Evolutionary conservation across 2,888 invertebrate species (phyloP), one percentile per base, ranked within the genome.

Genomic region (Ophion costatus): DNA sequence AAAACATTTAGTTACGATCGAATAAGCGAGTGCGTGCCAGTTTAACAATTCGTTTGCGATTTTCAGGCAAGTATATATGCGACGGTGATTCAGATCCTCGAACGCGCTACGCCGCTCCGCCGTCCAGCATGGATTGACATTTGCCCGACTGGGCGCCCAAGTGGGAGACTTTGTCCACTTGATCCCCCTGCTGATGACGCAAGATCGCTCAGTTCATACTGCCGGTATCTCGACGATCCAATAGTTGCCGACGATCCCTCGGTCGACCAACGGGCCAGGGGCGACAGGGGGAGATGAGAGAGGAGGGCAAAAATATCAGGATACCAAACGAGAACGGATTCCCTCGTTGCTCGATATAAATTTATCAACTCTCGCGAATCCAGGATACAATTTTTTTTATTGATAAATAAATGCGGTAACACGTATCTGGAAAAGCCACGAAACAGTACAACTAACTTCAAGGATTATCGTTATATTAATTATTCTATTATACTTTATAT

Each of bases 21-120:
- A 17, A 51, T 5, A 17, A 51, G 2, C 14, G 17, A 51, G 14
- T 45, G 14, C 45, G 11, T 14, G 4, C 17, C 17, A 5, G 4
- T 2, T 4, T 14, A 51, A 51, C 17, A 51, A 17, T 5, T 51
- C 4, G 17, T 11, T 51, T 51, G 17, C 51, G 14, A 2, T 64
- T 33, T 64, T 20, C 88, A 96, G 96, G 96, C 85, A 97, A 97
- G 95, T 97, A 97, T 92, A 97, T 97, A 90, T 97, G 97, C 94
- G 97, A 97, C 94, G 97, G 97, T 89, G 97, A 97, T 92, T 94
- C 95, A 20, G 95, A 95, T 88, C 92, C 93, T 59, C 93, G 94
- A 87, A 93, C 92, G 82, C 93, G 94, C 69, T 95, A 95, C 88
- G 94, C 94, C 75, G 94, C 94, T 78, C 94, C 94, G 63, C 94